Base-by-base conservation (phyloP, 2,888 invertebrate genomes). In the Sarcophaga rosellei region DNA sequence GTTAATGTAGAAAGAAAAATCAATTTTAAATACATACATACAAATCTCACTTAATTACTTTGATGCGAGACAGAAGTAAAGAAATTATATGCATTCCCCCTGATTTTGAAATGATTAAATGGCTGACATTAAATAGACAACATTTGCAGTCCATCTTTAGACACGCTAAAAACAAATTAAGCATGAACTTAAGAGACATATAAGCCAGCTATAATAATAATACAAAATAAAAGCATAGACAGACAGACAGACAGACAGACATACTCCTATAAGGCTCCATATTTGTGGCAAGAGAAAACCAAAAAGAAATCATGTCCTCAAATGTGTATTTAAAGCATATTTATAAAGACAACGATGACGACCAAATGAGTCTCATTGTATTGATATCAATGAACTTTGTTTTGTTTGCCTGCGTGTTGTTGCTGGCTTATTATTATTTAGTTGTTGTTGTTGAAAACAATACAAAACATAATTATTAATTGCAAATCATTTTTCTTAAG, bases 401-500 rank as follows among this genome's bases (percentile, higher is more conserved):
- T 65, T 47, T 25, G 74, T 74, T 63, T 63, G 12, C 10, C 59
- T 35, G 35, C 2, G 8, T 63, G 11, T 72, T 61, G 76, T 76
- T 73, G 78, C 75, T 66, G 77, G 1, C 8, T 35, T 35, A 35
- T 35, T 35, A 35, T 35, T 35, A 8, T 8, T 8, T 35, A 8
- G 59, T 35, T 70, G 17, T 72, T 68, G 72, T 76, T 73, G 78
- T 83, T 72, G 79, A 78, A 87, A 86, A 89, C 89, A 88, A 88
- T 89, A 85, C 86, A 75, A 83, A 81, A 84, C 88, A 86, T 88
- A 89, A 89, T 88, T 89, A 89, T 89, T 88, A 89, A 89, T 89
- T 89, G 88, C 88, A 85, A 88, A 88, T 88, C 86, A 89, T 88
- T 88, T 89, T 89, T 88, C 88, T 88, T 83, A 74, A 88, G 88